phyloP scores from a whole-genome alignment of 2,888 invertebrate species.

The Plebejus anna region DNA sequence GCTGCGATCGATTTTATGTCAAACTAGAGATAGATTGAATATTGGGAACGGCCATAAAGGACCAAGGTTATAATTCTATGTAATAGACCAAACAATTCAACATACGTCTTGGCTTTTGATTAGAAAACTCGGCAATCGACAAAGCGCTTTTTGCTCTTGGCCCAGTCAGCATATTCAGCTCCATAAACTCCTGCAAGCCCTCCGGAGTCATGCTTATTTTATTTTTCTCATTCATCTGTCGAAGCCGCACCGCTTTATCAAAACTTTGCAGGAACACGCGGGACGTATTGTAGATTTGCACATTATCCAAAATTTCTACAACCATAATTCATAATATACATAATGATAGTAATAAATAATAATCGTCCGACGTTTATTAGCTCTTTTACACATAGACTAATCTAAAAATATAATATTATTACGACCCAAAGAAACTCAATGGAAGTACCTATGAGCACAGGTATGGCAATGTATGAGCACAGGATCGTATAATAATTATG shows the following conservation, averaged over 20 bases:
- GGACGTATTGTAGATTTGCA: conserved; percentile 78
- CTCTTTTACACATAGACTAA: too few relatives aligned
- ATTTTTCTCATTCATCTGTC: conserved; percentile 62
- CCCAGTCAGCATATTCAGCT: conserved; percentile 63
- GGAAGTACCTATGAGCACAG: too few relatives aligned
- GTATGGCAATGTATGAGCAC: too few relatives aligned
- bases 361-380: too few relatives aligned
- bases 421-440: too few relatives aligned
- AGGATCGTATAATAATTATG: too few relatives aligned
- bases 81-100: conserved; percentile 4
- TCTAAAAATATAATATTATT: too few relatives aligned
- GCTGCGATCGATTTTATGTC: too few relatives aligned
- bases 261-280: conserved; percentile 82
- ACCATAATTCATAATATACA: conserved; percentile 30
- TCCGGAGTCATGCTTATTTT: conserved; percentile 49
- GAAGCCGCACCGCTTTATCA: conserved; percentile 76
- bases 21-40: too few relatives aligned
- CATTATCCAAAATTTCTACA: conserved; percentile 81
- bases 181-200: conserved; percentile 65
- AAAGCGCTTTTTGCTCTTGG: conserved; percentile 58
- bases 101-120: conserved; percentile 56
- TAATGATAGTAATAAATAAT: neutral
- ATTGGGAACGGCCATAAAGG: too few relatives aligned
- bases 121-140: conserved; percentile 50
- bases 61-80: too few relatives aligned